Evolutionary conservation across 2,888 invertebrate species (phyloP).

Genomic region (Agrotis segetum): DNA sequence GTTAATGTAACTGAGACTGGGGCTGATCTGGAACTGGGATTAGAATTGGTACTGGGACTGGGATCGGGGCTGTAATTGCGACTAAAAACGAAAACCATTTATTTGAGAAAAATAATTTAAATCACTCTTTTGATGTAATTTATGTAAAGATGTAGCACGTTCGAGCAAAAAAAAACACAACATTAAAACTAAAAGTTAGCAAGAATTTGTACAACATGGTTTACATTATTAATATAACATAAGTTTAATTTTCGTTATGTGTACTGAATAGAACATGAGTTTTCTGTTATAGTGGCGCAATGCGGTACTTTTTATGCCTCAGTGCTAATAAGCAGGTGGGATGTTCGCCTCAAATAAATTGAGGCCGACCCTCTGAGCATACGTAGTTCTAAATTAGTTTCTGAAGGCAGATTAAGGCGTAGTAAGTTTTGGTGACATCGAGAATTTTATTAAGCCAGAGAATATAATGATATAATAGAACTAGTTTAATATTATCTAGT

Average conservation of each 20-base stretch:
- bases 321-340: conserved; percentile 62
- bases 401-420: conserved; percentile 6
- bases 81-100: too few relatives aligned
- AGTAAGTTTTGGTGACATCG: background rate
- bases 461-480: background rate
- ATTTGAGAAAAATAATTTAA: too few relatives aligned
- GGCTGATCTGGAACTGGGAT: too few relatives aligned
- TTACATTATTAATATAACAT: conserved; percentile 68
- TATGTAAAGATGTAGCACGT: too few relatives aligned
- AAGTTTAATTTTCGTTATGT: conserved; percentile 72
- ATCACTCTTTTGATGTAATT: too few relatives aligned
- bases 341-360: conserved; percentile 58
- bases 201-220: conserved; percentile 30
- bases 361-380: conserved; percentile 22
- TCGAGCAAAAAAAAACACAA: background rate
- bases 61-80: too few relatives aligned
- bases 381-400: conserved; percentile 38
- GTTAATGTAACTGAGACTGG: too few relatives aligned
- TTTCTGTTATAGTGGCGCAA: conserved; percentile 63
- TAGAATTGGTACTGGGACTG: too few relatives aligned
- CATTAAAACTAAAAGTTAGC: conserved; percentile 9
- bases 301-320: conserved; percentile 69
- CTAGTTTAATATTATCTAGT: too few relatives aligned
- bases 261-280: conserved; percentile 72
- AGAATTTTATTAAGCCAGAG: background rate